Evolutionary conservation across 30 jellyfish, hydroid and myxozoan genomes (phyloP).

Genomic region (Nemopilema nomurai): DNA sequence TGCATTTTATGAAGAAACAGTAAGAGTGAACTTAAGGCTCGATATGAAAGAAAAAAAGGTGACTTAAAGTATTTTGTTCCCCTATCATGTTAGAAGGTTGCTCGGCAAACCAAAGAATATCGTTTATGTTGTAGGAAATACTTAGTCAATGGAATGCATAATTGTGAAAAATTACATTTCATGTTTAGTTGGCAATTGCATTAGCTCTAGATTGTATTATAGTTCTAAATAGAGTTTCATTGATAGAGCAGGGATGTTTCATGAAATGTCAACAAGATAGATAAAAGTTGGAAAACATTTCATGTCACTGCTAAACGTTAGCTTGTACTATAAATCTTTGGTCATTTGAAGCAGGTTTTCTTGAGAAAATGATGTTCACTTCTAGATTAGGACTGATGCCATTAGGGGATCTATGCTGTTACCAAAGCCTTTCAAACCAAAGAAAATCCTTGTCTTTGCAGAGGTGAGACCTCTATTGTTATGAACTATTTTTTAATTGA

Average conservation of each 20-base stretch:
- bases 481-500: neutral
- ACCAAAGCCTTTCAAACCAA: slow-evolving; percentile 72
- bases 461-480: slow-evolving; percentile 46
- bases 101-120: neutral
- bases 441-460: slow-evolving; percentile 83
- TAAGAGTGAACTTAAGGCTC: slow-evolving; percentile 25
- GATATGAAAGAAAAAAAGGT: slow-evolving; percentile 38
- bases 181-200: too few species aligned
- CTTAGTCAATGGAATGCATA: too few species aligned
- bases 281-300: too few species aligned
- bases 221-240: too few species aligned
- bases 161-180: too few species aligned
- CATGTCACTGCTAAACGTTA: too few species aligned
- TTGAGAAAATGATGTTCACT: neutral
- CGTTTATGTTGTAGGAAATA: too few species aligned
- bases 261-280: too few species aligned
- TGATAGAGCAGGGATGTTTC: too few species aligned
- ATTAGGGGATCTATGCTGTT: slow-evolving; percentile 66
- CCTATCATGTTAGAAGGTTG: too few species aligned
- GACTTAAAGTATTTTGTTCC: neutral
- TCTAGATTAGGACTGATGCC: slow-evolving; percentile 69
- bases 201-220: too few species aligned
- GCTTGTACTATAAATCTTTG: too few species aligned
- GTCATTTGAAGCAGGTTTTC: neutral
- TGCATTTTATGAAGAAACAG: slow-evolving; percentile 70